Evolutionary conservation across 2,888 invertebrate genomes (phyloP), one percentile per base, ranked within the genome.

Genomic region (Leptopilina myrica): DNA sequence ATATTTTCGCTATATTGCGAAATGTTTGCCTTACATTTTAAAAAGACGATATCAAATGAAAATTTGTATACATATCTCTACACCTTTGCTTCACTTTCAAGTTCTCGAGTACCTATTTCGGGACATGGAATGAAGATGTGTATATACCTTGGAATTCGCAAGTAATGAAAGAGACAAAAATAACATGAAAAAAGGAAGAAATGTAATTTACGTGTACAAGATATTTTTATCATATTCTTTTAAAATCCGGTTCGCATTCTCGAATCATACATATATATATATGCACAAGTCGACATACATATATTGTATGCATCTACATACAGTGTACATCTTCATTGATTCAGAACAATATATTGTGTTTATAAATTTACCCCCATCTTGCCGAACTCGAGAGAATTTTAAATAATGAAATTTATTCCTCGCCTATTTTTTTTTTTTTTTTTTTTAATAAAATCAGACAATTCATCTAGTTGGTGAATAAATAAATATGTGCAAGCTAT

Each of bases 171-270:
- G 26, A 69, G 69, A 69, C 69, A 20, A 69, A 53, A 69, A 69
- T 69, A 69, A 49, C 49, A 67, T 67, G 20, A 20, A 40, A 26
- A 49, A 49, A 67, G 46, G 67, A 67, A 11, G 26, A 67, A 12
- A 67, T 46, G 46, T 49, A 12, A 67, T 67, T 67, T 67, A 49
- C 49, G 20, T 67, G 49, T 69, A 69, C 53, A 53, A 26, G 53
- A 69, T 53, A 53, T 69, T 53, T 69, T 69, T 26, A 12, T 62
- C 8, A 15, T 62, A 62, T 62, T 62, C 49, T 69, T 69, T 69
- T 69, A 26, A 53, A 69, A 53, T 69, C 69, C 69, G 69, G 69
- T 69, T 69, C 53, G 69, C 69, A 53, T 69, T 12, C n/a, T 43
- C 15, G 67, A 67, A 49, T n/a, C 14, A 40, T 8, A n/a, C 8